These are phyloP conservation scores for Polypterus bichir DNA, from an alignment of 2,113 vertebrate genomes.

Conservation along the genomic window DNA sequence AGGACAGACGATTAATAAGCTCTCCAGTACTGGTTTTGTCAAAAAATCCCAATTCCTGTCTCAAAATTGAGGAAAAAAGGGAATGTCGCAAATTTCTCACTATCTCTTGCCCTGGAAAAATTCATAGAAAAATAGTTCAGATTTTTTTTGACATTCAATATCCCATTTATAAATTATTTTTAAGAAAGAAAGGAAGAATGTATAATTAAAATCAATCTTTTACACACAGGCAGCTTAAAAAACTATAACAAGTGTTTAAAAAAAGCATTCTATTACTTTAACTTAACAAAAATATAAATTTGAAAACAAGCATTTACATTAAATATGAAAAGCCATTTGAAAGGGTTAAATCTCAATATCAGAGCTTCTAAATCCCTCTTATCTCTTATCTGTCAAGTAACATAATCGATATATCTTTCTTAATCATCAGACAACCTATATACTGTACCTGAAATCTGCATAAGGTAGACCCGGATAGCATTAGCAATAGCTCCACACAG, in stretches of 20 bases:
- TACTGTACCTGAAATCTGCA: slow-evolving; percentile 74
- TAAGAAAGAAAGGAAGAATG: neutral
- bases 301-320: too few species aligned
- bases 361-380: too few species aligned
- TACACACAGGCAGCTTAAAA: too few species aligned
- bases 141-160: neutral
- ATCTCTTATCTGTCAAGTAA: too few species aligned
- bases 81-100: slow-evolving; percentile 69
- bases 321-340: too few species aligned
- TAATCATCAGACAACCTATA: too few species aligned
- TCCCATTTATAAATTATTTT: neutral
- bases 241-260: too few species aligned
- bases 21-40: slow-evolving; percentile 87
- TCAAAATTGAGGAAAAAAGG: slow-evolving; percentile 79
- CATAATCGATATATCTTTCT: too few species aligned
- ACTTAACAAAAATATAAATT: too few species aligned
- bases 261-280: too few species aligned
- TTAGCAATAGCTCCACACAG: slow-evolving; percentile 82
- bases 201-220: neutral
- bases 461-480: slow-evolving; percentile 82
- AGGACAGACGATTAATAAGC: slow-evolving; percentile 85
- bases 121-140: slow-evolving; percentile 10
- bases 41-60: slow-evolving; percentile 90
- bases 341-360: too few species aligned
- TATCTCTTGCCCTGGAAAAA: slow-evolving; percentile 72